These are phyloP conservation scores for Mercenaria mercenaria DNA, from an alignment of 1,140 invertebrate species.

Conservation along the genomic window DNA sequence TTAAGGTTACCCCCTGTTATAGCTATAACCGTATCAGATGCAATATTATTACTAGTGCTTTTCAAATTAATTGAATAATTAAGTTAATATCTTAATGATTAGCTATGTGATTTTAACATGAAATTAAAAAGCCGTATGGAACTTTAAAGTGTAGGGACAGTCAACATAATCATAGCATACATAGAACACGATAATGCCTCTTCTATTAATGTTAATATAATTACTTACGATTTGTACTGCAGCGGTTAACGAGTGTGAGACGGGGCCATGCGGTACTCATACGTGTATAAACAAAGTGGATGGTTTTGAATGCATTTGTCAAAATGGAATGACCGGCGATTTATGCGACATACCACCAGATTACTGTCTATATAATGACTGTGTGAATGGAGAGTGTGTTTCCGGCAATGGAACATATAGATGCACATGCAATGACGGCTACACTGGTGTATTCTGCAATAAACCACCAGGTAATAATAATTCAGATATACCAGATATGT, in stretches of 20 bases:
- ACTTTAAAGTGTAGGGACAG: too few species aligned
- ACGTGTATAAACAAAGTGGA: slow-evolving; percentile 22
- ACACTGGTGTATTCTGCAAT: slow-evolving; percentile 9
- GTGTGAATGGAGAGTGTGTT: background rate
- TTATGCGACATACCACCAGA: slow-evolving; percentile 14
- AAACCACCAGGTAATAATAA: background rate
- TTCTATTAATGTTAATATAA: too few species aligned
- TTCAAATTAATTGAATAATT: too few species aligned
- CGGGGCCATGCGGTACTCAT: slow-evolving; percentile 27
- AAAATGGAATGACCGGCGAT: background rate
- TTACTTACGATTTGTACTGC: too few species aligned
- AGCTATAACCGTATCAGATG: too few species aligned
- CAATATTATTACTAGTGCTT: too few species aligned
- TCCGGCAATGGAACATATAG: background rate
- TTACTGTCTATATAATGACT: slow-evolving; percentile 20
- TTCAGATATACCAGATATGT: too few species aligned
- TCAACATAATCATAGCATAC: too few species aligned
- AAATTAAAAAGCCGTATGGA: too few species aligned
- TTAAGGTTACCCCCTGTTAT: too few species aligned
- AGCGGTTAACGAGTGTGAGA: slow-evolving; percentile 27
- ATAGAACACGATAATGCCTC: too few species aligned
- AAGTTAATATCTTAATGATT: too few species aligned
- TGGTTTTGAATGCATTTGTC: slow-evolving; percentile 15
- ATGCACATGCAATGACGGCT: background rate
- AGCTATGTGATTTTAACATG: background rate